Evolutionary conservation across 2,888 invertebrate species (phyloP).

Genomic region (Mylabris sibirica): DNA sequence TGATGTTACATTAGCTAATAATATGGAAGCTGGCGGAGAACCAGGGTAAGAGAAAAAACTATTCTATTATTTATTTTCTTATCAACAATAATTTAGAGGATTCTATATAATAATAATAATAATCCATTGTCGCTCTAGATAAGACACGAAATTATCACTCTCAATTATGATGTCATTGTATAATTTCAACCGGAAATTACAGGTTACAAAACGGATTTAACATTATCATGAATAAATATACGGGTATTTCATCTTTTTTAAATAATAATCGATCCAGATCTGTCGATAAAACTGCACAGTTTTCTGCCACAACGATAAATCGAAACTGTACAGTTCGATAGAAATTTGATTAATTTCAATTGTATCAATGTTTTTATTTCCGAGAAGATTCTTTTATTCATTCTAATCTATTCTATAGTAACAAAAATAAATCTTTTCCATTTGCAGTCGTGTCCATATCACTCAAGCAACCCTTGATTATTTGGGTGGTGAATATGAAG

Average conservation of each 20-base stretch:
- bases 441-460: constrained; percentile 78
- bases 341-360: no score
- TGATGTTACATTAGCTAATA: constrained; percentile 89
- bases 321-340: no score
- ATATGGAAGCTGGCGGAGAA: constrained; percentile 90
- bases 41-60: constrained; percentile 79
- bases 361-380: no score
- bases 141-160: neutral
- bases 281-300: no score
- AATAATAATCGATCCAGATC: no score
- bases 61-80: constrained; percentile 5
- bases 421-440: neutral
- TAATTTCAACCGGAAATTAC: neutral
- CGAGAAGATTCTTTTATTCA: no score
- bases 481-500: constrained; percentile 88
- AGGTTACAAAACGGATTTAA: neutral
- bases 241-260: no score
- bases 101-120: no score
- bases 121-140: neutral
- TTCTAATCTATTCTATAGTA: no score
- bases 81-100: no score
- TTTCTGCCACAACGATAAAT: no score
- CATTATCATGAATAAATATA: no score
- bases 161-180: neutral
- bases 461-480: constrained; percentile 85